phyloP scores from a whole-genome alignment of 2,888 invertebrate genomes.

The Tinea semifulvella region DNA sequence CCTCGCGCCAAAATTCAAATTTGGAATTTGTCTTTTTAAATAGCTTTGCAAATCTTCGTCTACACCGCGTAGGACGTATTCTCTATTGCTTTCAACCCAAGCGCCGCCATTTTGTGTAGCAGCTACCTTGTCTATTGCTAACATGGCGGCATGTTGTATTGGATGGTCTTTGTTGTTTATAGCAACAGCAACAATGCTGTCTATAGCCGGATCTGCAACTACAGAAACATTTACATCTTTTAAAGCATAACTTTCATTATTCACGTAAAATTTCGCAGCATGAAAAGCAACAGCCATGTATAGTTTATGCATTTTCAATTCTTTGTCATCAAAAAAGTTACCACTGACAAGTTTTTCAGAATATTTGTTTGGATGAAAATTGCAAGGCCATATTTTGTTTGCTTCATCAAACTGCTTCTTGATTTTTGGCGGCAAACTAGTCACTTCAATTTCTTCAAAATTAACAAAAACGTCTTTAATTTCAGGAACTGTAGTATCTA shows the following conservation, averaged over 20 bases:
- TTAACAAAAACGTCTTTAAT: slow-evolving; percentile 53
- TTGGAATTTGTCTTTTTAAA: slow-evolving; percentile 37
- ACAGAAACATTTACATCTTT: slow-evolving; percentile 43
- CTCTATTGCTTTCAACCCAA: slow-evolving; percentile 45
- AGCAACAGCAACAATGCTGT: slow-evolving; percentile 73
- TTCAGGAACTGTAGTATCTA: slow-evolving; percentile 53
- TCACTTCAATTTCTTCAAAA: slow-evolving; percentile 65
- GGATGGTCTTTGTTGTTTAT: slow-evolving; percentile 72
- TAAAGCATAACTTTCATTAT: not conserved
- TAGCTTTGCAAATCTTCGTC: slow-evolving; percentile 37
- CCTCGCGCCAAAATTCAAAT: slow-evolving; percentile 57
- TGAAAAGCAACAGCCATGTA: slow-evolving; percentile 70
- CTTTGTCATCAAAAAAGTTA: slow-evolving; percentile 63
- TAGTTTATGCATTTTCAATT: slow-evolving; percentile 61
- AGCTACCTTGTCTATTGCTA: slow-evolving; percentile 87
- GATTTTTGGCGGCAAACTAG: slow-evolving; percentile 69
- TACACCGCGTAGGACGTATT: slow-evolving; percentile 36
- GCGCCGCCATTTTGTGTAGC: slow-evolving; percentile 82
- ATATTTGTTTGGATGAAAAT: slow-evolving; percentile 82
- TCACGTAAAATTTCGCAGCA: slow-evolving; percentile 44
- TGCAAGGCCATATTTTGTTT: slow-evolving; percentile 78
- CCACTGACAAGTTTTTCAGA: slow-evolving; percentile 74
- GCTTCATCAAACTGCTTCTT: slow-evolving; percentile 71
- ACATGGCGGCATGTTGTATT: slow-evolving; percentile 84
- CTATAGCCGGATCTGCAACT: slow-evolving; percentile 76